These are phyloP conservation scores for Delphinapterus leucas DNA, from an alignment of 2,113 vertebrate species.

Conservation along the genomic window DNA sequence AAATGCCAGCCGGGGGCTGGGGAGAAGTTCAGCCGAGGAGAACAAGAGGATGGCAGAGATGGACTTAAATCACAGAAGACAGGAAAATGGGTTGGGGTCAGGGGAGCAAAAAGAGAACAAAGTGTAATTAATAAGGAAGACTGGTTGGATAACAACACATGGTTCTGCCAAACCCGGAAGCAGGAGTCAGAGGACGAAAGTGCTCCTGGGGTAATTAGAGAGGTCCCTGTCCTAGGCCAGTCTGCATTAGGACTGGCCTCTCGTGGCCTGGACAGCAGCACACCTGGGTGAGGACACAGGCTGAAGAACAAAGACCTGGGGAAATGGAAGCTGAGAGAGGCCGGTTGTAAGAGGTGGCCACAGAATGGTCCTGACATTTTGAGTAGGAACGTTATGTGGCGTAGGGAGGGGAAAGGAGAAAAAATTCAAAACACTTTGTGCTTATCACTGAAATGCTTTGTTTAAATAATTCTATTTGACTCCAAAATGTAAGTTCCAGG, in stretches of 20 bases:
- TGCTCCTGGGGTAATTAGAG: accelerated
- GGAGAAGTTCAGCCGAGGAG: neutral
- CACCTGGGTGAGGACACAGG: neutral
- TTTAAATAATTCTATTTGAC: constrained; percentile 76
- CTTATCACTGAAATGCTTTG: constrained; percentile 60
- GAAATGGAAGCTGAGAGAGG: neutral
- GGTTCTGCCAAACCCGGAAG: neutral
- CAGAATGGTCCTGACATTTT: neutral
- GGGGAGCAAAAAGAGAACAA: neutral
- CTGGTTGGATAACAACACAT: neutral
- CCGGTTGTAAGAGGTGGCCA: neutral
- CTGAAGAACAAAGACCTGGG: neutral
- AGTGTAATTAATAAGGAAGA: neutral
- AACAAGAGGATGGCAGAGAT: neutral
- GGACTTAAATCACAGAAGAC: neutral
- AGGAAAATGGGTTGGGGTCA: neutral
- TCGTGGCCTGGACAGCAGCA: neutral
- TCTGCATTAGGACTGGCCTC: neutral
- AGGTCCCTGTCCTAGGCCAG: neutral
- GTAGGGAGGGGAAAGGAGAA: neutral
- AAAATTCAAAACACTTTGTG: constrained; percentile 43
- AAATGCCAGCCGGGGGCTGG: neutral
- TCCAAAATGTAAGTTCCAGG: constrained; percentile 66
- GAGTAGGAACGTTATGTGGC: neutral
- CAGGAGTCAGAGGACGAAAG: neutral